phyloP scores from a whole-genome alignment of 1,140 invertebrate species.

The Leptoteleia sp. region DNA sequence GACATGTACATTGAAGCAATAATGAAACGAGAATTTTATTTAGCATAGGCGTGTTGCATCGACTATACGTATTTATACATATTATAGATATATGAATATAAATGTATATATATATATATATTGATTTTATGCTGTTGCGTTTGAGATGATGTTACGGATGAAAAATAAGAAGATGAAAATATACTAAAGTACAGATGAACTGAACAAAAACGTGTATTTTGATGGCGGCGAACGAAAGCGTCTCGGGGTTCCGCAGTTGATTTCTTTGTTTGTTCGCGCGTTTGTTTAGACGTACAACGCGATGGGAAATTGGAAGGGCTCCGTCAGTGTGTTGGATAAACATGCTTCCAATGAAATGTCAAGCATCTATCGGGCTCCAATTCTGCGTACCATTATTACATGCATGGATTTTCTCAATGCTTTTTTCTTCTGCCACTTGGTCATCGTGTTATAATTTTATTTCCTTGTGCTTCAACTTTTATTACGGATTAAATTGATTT shows the following conservation, averaged over 20 bases:
- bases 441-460: no score
- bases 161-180: slow-evolving; percentile 65
- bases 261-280: slow-evolving; percentile 14
- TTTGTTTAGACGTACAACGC: slow-evolving; percentile 15
- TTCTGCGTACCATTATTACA: no score
- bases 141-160: slow-evolving; percentile 72
- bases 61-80: slow-evolving; percentile 64
- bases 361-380: no score
- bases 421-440: no score
- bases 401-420: no score
- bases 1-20: slow-evolving; percentile 77
- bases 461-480: no score
- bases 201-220: slow-evolving; percentile 67
- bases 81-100: slow-evolving; percentile 59
- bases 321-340: slow-evolving; percentile 24
- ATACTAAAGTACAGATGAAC: slow-evolving; percentile 68
- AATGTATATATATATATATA: slow-evolving; percentile 76
- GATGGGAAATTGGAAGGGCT: slow-evolving; percentile 9
- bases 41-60: slow-evolving; percentile 57
- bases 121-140: slow-evolving; percentile 77
- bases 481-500: no score
- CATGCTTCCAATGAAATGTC: background rate
- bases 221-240: slow-evolving; percentile 10
- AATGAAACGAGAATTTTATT: slow-evolving; percentile 71
- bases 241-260: slow-evolving; percentile 7